phyloP scores from a whole-genome alignment of 2,888 invertebrate genomes.

The Standfussiana lucernea region DNA sequence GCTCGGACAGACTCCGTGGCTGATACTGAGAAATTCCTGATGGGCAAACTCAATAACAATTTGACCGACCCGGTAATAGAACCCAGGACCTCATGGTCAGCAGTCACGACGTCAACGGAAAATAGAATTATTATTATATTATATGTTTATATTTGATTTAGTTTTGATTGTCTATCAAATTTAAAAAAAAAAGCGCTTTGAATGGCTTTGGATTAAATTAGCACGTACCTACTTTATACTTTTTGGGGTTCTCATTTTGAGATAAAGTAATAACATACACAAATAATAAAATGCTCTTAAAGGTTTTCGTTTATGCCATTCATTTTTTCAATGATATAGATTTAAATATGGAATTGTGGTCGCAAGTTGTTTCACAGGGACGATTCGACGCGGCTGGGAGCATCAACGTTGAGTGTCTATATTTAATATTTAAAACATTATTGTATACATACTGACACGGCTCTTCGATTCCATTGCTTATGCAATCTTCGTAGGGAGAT shows the following conservation, averaged over 20 bases:
- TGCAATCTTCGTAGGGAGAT: conserved; percentile 1
- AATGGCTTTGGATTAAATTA: neutral
- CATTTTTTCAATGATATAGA: neutral
- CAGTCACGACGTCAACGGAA: too few species aligned
- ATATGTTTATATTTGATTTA: neutral
- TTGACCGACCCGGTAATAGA: too few species aligned
- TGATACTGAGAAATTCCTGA: too few species aligned
- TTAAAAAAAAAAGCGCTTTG: neutral
- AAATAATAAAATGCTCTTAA: neutral
- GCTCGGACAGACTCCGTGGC: too few species aligned
- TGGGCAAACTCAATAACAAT: too few species aligned
- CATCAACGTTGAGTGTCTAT: neutral
- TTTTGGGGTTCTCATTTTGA: neutral
- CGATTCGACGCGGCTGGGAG: conserved; percentile 1
- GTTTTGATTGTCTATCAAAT: neutral
- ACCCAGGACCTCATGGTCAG: too few species aligned
- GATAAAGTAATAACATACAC: neutral
- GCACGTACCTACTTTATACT: neutral
- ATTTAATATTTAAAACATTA: neutral
- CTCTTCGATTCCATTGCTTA: neutral
- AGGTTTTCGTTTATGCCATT: neutral
- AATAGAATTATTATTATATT: too few species aligned
- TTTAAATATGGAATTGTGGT: conserved; percentile 9
- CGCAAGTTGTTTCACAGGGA: conserved; percentile 5
- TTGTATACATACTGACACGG: neutral